Evolutionary conservation across 1,140 invertebrate species (phyloP).

Genomic region (Hyphantria cunea): DNA sequence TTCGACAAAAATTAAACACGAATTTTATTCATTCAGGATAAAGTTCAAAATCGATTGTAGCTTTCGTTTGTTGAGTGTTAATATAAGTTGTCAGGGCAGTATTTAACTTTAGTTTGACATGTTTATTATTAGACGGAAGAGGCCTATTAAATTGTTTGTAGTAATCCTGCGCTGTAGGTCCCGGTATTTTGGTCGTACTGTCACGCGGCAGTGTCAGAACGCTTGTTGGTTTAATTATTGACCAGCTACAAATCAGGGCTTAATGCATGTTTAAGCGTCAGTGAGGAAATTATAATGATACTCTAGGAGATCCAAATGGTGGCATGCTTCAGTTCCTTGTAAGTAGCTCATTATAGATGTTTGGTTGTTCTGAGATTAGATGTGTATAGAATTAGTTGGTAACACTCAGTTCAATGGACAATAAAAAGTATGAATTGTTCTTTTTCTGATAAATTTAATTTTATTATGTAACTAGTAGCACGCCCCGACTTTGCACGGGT

Average conservation of each 20-base stretch:
- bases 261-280: slow-evolving; percentile 63
- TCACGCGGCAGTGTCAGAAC: slow-evolving; percentile 49
- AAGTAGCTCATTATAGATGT: background rate
- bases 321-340: slow-evolving; percentile 10
- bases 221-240: slow-evolving; percentile 47
- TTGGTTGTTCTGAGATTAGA: background rate
- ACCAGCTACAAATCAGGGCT: slow-evolving; percentile 58
- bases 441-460: too few relatives aligned
- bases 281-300: slow-evolving; percentile 32
- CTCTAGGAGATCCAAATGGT: slow-evolving; percentile 11
- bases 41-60: slow-evolving; percentile 29
- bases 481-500: too few relatives aligned
- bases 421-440: too few relatives aligned
- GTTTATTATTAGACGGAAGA: slow-evolving; percentile 76
- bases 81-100: slow-evolving; percentile 48
- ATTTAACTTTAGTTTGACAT: slow-evolving; percentile 72
- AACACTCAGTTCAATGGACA: too few relatives aligned
- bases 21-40: slow-evolving; percentile 12
- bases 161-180: slow-evolving; percentile 65
- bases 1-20: slow-evolving; percentile 12
- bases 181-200: slow-evolving; percentile 67
- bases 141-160: slow-evolving; percentile 78
- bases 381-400: background rate
- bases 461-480: too few relatives aligned
- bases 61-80: slow-evolving; percentile 11